These are phyloP conservation scores for Fringilla coelebs DNA, from an alignment of 2,797 vertebrate species.

Conservation along the genomic window DNA sequence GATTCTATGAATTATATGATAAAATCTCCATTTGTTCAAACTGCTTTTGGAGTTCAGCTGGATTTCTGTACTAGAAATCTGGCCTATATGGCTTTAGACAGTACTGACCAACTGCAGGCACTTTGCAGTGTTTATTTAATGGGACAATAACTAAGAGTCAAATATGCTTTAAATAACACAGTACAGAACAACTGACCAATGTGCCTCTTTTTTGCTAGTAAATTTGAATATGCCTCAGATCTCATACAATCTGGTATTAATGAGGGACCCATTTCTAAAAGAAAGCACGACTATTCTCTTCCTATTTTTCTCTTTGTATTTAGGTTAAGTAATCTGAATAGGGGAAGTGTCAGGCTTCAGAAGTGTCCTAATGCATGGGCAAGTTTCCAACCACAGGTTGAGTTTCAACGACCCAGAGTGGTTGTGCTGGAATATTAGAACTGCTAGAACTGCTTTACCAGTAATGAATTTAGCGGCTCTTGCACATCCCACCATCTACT, in stretches of 20 bases:
- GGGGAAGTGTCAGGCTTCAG: neutral
- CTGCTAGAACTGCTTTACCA: neutral
- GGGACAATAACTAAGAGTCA: neutral
- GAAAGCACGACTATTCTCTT: neutral
- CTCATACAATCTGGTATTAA: neutral
- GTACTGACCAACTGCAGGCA: neutral
- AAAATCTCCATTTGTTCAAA: neutral
- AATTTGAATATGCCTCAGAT: neutral
- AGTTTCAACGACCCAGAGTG: neutral
- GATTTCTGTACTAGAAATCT: neutral
- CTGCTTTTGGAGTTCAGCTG: neutral
- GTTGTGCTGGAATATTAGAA: neutral
- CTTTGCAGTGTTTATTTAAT: neutral
- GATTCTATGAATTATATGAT: neutral
- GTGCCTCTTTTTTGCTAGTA: neutral
- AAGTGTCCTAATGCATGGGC: neutral
- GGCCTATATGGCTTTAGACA: neutral
- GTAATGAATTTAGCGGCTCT: neutral
- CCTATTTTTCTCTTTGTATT: neutral
- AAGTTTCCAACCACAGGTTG: neutral
- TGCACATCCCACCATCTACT: neutral
- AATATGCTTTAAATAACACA: neutral
- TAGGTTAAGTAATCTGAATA: neutral
- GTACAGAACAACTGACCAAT: neutral
- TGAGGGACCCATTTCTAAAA: neutral